phyloP scores from a whole-genome alignment of 2,888 invertebrate species.

The Standfussiana lucernea region DNA sequence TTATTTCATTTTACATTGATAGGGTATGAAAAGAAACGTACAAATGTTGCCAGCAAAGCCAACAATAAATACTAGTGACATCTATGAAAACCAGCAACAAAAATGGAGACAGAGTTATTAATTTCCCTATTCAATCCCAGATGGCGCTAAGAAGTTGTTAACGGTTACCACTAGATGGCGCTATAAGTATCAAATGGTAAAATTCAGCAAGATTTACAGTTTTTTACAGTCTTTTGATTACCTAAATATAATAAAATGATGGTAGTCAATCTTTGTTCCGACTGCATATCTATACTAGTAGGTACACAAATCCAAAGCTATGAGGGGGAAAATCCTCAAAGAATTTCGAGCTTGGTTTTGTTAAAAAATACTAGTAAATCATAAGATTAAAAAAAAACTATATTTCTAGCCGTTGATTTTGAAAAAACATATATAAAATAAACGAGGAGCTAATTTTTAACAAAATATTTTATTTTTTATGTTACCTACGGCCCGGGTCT shows the following conservation, averaged over 20 bases:
- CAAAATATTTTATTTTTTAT: no score
- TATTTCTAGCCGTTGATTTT: no score
- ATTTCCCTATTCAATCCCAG: slow-evolving; percentile 11
- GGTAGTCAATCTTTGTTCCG: not conserved
- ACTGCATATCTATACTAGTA: not conserved
- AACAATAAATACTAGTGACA: slow-evolving; percentile 34
- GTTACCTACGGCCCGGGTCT: no score
- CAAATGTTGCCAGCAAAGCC: slow-evolving; percentile 33
- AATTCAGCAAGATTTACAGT: not conserved
- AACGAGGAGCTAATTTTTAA: no score
- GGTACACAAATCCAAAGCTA: no score
- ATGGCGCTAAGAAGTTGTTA: slow-evolving; percentile 1
- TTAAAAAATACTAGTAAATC: no score
- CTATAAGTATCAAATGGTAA: slow-evolving; percentile 5
- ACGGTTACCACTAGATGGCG: slow-evolving; percentile 31
- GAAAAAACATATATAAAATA: no score
- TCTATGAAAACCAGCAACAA: slow-evolving; percentile 19
- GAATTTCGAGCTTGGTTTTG: no score
- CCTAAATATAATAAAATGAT: not conserved
- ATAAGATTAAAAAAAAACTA: no score
- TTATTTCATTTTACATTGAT: not conserved
- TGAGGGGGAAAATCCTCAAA: no score
- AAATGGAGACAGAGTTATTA: not conserved
- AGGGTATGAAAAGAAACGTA: slow-evolving; percentile 40
- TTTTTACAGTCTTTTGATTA: not conserved